A percentile compares a stretch with the other conserved stretches of the same genome.
phyloP scores from a whole-genome alignment of 2,113 vertebrate species.

The Plectropomus leopardus region DNA sequence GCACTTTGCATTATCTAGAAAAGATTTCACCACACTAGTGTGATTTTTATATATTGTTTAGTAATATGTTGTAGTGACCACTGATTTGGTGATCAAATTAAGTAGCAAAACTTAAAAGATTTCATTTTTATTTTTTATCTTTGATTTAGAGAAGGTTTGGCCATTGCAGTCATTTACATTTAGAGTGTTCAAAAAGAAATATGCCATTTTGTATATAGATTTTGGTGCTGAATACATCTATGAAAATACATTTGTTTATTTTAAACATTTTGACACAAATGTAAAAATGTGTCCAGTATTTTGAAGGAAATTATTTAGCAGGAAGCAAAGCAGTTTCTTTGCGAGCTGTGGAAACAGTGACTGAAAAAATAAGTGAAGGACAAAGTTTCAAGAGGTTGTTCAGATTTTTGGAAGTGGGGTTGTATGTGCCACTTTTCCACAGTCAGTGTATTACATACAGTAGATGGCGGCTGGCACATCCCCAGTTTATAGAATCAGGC shows the following conservation, averaged over 20 bases:
- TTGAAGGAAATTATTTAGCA: neutral
- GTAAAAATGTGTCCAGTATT: neutral
- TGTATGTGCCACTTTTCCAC: too few relatives aligned
- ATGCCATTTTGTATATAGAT: conserved; percentile 49
- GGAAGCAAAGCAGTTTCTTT: neutral
- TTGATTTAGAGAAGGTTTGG: neutral
- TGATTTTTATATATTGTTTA: neutral
- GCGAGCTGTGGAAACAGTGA: neutral
- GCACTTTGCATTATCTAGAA: neutral
- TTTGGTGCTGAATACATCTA: conserved; percentile 50
- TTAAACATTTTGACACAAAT: conserved; percentile 23
- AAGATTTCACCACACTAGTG: neutral
- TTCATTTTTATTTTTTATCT: neutral
- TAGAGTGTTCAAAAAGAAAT: conserved; percentile 6
- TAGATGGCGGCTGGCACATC: too few relatives aligned
- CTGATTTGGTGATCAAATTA: neutral
- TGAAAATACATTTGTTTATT: conserved; percentile 3
- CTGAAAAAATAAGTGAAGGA: neutral
- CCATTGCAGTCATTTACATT: neutral
- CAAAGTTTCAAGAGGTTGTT: neutral
- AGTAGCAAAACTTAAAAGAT: neutral
- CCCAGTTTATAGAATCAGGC: too few relatives aligned
- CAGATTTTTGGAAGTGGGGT: too few relatives aligned
- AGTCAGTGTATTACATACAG: too few relatives aligned
- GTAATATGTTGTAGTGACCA: neutral